Evolutionary conservation across 1,140 invertebrate genomes (phyloP).

Genomic region (Zaprionus nigranus): DNA sequence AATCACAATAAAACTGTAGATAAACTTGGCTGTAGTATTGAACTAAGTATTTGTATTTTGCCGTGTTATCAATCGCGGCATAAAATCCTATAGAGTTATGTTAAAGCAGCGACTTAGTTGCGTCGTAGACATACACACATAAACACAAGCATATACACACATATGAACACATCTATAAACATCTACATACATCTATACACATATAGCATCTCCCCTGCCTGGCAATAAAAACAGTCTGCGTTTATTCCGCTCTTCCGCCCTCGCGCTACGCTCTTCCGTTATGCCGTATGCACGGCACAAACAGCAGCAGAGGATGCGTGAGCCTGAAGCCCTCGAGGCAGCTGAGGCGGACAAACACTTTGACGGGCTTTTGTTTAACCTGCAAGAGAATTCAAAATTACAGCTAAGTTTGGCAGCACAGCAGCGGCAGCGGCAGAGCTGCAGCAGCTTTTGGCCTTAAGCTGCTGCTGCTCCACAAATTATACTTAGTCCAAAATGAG

Average conservation of each 20-base stretch:
- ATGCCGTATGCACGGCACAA: slow-evolving; percentile 10
- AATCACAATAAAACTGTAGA: slow-evolving; percentile 15
- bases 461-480: slow-evolving; percentile 41
- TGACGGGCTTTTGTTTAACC: neutral
- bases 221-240: slow-evolving; percentile 33
- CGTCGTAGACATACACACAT: neutral
- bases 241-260: slow-evolving; percentile 8
- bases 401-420: slow-evolving; percentile 5
- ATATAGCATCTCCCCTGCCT: neutral
- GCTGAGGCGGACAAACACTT: neutral
- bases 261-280: neutral
- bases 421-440: neutral
- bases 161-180: neutral
- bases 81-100: slow-evolving; percentile 5
- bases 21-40: slow-evolving; percentile 25
- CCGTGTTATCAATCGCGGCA: slow-evolving; percentile 15
- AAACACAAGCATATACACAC: neutral
- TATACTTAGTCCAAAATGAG: slow-evolving; percentile 35
- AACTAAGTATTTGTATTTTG: slow-evolving; percentile 28
- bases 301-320: slow-evolving; percentile 2
- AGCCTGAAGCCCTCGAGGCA: neutral
- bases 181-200: neutral
- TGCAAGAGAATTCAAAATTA: slow-evolving; percentile 16
- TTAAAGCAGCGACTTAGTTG: slow-evolving; percentile 1
- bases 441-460: slow-evolving; percentile 14